A percentile compares a stretch with the other conserved stretches of the same genome.
Evolutionary conservation across 2,113 vertebrate species (phyloP).

Genomic region (Halcyon malimbica): DNA sequence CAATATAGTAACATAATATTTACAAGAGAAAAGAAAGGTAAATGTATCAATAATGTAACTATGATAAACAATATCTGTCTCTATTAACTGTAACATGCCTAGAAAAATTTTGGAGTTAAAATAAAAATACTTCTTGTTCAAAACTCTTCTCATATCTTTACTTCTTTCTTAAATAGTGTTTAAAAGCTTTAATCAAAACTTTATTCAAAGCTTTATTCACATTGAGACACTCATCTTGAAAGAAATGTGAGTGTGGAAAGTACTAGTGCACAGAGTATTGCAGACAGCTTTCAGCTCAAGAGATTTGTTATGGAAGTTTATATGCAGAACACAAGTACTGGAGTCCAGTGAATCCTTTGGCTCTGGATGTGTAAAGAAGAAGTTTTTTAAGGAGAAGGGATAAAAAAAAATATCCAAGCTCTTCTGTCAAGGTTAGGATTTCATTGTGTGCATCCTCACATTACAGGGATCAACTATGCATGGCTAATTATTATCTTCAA

Average conservation of each 20-base stretch:
- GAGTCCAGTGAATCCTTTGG: background rate
- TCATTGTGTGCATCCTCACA: accelerated
- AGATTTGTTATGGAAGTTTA: background rate
- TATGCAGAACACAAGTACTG: background rate
- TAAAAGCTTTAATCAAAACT: background rate
- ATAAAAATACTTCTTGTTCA: background rate
- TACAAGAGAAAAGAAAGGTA: background rate
- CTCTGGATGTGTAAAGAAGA: background rate
- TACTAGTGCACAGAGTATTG: accelerated
- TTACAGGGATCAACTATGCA: background rate
- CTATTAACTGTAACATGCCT: background rate
- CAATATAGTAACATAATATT: constrained; percentile 12
- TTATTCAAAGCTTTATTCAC: background rate
- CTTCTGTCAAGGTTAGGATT: background rate
- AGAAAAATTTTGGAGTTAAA: background rate
- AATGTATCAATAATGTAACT: background rate
- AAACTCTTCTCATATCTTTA: background rate
- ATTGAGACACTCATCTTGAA: background rate
- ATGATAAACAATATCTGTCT: background rate
- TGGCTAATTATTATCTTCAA: background rate
- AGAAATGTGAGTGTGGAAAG: background rate
- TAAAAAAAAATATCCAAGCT: background rate
- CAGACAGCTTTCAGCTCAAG: background rate
- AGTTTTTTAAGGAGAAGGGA: background rate
- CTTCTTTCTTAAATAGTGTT: background rate